phyloP scores from a whole-genome alignment of 1,140 invertebrate genomes.

The Zaprionus ghesquierei region DNA sequence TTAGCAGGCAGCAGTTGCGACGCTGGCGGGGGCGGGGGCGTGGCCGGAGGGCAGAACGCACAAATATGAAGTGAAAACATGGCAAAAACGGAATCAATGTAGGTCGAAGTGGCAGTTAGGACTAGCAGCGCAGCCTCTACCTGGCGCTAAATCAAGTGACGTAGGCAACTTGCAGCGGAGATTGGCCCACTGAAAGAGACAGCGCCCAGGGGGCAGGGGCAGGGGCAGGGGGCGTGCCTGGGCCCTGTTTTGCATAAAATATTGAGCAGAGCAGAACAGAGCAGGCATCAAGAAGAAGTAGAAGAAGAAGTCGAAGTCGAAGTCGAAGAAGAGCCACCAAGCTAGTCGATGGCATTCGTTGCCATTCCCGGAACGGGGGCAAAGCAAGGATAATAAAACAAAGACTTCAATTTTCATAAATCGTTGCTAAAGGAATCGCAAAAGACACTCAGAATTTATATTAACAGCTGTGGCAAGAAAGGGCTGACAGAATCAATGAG shows the following conservation, averaged over 20 bases:
- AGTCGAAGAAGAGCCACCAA: not conserved
- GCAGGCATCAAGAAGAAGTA: slow-evolving; percentile 22
- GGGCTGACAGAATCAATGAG: slow-evolving; percentile 39
- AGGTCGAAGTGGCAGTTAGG: slow-evolving; percentile 1
- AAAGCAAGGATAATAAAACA: slow-evolving; percentile 63
- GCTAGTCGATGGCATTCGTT: not conserved
- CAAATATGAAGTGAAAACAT: slow-evolving; percentile 33
- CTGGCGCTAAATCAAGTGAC: slow-evolving; percentile 27
- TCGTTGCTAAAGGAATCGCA: slow-evolving; percentile 44
- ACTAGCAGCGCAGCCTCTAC: not conserved
- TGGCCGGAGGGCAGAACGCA: slow-evolving; percentile 9
- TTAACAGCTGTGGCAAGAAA: slow-evolving; percentile 62
- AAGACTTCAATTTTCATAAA: slow-evolving; percentile 79
- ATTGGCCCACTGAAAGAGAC: slow-evolving; percentile 13
- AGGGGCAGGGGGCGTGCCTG: not conserved
- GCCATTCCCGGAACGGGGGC: slow-evolving; percentile 2
- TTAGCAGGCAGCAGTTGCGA: not conserved
- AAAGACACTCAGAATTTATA: slow-evolving; percentile 61
- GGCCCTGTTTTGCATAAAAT: slow-evolving; percentile 74
- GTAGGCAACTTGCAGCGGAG: slow-evolving; percentile 4
- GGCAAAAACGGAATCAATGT: slow-evolving; percentile 25
- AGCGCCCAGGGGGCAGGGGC: not conserved
- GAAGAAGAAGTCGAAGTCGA: not conserved
- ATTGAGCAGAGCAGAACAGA: slow-evolving; percentile 32
- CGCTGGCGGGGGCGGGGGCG: not conserved